Conservation (phyloP, 2,888 invertebrate species). For the Orthosia gothica region DNA sequence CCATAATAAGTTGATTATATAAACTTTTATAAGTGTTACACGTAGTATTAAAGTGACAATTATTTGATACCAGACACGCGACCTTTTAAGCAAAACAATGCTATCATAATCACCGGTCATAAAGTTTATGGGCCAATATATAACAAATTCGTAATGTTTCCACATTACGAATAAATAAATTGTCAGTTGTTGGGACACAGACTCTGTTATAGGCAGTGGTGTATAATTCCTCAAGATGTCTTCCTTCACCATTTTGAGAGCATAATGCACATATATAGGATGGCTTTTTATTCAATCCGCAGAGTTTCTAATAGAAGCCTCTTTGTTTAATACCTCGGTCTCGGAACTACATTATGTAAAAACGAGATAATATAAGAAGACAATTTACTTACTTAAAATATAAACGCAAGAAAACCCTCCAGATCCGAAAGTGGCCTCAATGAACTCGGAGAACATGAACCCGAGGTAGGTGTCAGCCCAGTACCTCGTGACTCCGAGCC, state of each 20-base stretch:
- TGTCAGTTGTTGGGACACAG: too few species aligned
- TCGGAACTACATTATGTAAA: too few species aligned
- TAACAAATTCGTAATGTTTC: too few species aligned
- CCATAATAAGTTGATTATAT: too few species aligned
- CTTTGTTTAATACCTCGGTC: too few species aligned
- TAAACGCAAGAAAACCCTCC: conserved; percentile 94
- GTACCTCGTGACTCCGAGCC: conserved; percentile 92
- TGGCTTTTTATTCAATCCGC: too few species aligned
- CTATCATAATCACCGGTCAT: background rate
- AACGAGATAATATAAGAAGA: conserved; percentile 10
- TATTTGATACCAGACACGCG: conserved; percentile 14
- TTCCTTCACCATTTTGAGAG: too few species aligned
- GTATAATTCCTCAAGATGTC: too few species aligned
- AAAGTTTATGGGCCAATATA: conserved; percentile 26
- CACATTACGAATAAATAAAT: too few species aligned
- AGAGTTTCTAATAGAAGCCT: too few species aligned
- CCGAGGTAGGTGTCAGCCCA: conserved; percentile 92
- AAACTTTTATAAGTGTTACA: background rate
- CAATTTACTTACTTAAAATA: conserved; percentile 91
- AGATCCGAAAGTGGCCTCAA: conserved; percentile 93
- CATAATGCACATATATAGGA: too few species aligned
- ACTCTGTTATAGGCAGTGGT: too few species aligned
- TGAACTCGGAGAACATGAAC: conserved; percentile 93
- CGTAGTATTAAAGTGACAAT: background rate
- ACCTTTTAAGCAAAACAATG: conserved; percentile 13